Evolutionary conservation across 2,113 vertebrate species (phyloP).

Genomic region (Paraplagusia blochii): DNA sequence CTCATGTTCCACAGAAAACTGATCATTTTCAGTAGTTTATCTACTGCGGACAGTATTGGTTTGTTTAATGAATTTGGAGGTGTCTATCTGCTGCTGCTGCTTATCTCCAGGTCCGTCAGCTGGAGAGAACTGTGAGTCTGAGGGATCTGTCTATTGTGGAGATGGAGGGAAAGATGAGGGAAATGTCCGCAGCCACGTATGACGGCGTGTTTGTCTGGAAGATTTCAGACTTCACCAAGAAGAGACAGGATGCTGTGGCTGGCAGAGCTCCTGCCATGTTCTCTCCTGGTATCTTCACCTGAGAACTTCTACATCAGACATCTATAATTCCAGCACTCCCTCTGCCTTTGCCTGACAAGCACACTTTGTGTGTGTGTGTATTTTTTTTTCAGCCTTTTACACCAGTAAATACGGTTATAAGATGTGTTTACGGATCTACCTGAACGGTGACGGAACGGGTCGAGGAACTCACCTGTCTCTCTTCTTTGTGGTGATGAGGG

Average conservation of each 20-base stretch:
- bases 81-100: no score
- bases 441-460: slow-evolving; percentile 93
- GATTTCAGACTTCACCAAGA: slow-evolving; percentile 89
- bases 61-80: no score
- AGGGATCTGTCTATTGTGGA: slow-evolving; percentile 92
- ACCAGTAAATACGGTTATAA: slow-evolving; percentile 97
- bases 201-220: slow-evolving; percentile 96
- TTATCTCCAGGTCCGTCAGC: slow-evolving; percentile 86
- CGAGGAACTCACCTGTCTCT: slow-evolving; percentile 91
- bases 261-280: slow-evolving; percentile 94
- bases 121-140: slow-evolving; percentile 91
- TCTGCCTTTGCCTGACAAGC: neutral
- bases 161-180: slow-evolving; percentile 88
- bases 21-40: no score
- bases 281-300: slow-evolving; percentile 96
- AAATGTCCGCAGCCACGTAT: slow-evolving; percentile 86
- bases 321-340: no score
- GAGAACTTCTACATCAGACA: neutral
- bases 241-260: slow-evolving; percentile 89
- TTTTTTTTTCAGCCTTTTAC: slow-evolving; percentile 84
- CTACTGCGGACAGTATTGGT: no score
- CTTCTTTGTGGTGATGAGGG: slow-evolving; percentile 98
- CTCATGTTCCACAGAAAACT: no score
- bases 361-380: neutral
- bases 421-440: slow-evolving; percentile 94